A percentile compares a stretch with the other conserved stretches of the same genome.
These are phyloP conservation scores for Periophthalmus magnuspinnatus DNA, from an alignment of 2,797 vertebrate species.

Conservation along the genomic window DNA sequence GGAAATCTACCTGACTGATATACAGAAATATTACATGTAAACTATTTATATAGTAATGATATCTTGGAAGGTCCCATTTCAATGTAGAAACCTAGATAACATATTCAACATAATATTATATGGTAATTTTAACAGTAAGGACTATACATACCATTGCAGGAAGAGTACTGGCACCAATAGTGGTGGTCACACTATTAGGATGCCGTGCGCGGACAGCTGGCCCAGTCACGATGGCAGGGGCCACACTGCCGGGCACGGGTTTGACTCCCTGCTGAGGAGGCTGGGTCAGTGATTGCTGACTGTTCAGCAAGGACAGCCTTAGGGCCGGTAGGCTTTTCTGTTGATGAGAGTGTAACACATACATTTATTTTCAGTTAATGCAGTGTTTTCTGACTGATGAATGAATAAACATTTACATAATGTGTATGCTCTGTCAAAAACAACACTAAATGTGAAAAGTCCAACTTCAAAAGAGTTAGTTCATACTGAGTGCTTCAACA, in stretches of 20 bases:
- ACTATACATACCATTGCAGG: conserved; percentile 79
- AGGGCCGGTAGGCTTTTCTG: conserved; percentile 90
- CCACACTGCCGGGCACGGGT: conserved; percentile 57
- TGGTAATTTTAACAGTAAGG: neutral
- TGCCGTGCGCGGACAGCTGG: conserved; percentile 79
- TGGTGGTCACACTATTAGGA: conserved; percentile 81
- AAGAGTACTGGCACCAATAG: conserved; percentile 66
- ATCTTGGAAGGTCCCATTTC: neutral
- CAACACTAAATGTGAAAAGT: neutral
- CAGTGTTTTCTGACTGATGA: conserved; percentile 10
- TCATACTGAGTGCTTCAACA: conserved; percentile 47
- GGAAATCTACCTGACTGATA: neutral
- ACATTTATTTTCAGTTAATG: conserved; percentile 30
- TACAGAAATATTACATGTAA: neutral
- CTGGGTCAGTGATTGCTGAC: conserved; percentile 82
- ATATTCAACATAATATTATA: no score
- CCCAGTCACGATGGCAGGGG: conserved; percentile 68
- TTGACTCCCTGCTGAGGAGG: conserved; percentile 78
- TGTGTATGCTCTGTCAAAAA: neutral
- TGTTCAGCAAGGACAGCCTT: conserved; percentile 85
- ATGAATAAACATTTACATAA: conserved; percentile 11
- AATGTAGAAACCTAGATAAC: neutral
- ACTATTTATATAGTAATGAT: neutral
- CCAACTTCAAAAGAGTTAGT: conserved; percentile 1
- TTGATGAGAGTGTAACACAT: conserved; percentile 52